Evolutionary conservation across 2,888 invertebrate species (phyloP), one percentile per base, ranked within the genome.

Genomic region (Drosophila histrio): DNA sequence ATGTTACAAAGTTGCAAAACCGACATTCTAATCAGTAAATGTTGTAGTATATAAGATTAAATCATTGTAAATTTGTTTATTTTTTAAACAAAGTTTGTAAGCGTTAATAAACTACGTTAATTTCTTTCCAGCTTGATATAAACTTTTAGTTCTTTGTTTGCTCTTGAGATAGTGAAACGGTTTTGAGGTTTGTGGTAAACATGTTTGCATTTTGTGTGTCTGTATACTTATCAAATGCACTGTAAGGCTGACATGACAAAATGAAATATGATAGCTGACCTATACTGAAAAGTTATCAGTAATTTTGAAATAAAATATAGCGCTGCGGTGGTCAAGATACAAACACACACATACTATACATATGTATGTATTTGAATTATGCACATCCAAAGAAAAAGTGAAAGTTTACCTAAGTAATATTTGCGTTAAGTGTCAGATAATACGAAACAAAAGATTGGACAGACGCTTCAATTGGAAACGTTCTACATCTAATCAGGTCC

Each of bases 401-500:
- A 54, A 21, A 54, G 53, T 43, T 22, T 34, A 17, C 17, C 9
- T 1, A 52, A 19, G 26, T 38, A 26, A 21, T 47, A 39, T 58
- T 38, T 8, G 52, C 13, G 11, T 49, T 41, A 26, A 43, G 30
- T 43, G 32, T 52, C 6, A 26, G 32, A 41, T 43, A 43, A 28
- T 13, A 36, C 13, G 1, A 24, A 44, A 24, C 17, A 17, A 11
- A 21, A 43, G 13, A 54, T 54, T 43, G 41, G 24, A 2, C 4
- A 58, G 13, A 22, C n/a, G 8, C 9, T 17, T 22, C 15, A 15
- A 64, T 46, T n/a, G 26, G 2, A 63, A 41, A 11, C 34, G 36
- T 17, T 17, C 43, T 26, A 41, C 17, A 43, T 66, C 65, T 80
- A 67, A 86, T 79, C 79, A 60, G 63, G 44, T 50, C 52, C 32